These are phyloP conservation scores for Machimus rusticus DNA, from an alignment of 2,888 invertebrate genomes.

Conservation along the genomic window DNA sequence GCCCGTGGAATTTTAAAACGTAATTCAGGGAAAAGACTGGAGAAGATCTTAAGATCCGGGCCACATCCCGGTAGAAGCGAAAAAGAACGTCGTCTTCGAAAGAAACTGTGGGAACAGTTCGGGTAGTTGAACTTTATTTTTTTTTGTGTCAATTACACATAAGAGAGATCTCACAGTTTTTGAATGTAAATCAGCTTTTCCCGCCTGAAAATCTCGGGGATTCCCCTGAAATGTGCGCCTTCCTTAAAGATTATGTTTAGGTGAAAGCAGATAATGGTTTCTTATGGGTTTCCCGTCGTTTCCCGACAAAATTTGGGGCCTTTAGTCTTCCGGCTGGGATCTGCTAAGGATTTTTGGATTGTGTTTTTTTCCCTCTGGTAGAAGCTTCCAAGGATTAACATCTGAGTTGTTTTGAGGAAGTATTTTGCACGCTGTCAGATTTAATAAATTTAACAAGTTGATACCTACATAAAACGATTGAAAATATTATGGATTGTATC, in stretches of 20 bases:
- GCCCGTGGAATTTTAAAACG: constrained; percentile 24
- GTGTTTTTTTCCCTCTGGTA: background rate
- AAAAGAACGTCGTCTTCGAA: background rate
- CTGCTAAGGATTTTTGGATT: background rate
- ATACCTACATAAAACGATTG: background rate
- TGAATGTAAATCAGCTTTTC: background rate
- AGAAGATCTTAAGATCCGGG: background rate
- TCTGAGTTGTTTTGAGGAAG: background rate
- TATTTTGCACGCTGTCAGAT: background rate
- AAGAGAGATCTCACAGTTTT: background rate
- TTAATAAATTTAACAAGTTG: background rate
- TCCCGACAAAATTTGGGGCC: background rate
- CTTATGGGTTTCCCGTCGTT: background rate
- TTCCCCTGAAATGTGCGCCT: background rate
- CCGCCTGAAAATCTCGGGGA: background rate
- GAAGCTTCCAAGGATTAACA: background rate
- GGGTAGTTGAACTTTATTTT: background rate
- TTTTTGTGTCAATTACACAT: background rate
- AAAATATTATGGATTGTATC: background rate
- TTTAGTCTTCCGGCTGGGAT: background rate
- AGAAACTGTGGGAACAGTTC: background rate
- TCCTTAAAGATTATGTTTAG: background rate
- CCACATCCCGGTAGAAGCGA: background rate
- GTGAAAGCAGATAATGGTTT: background rate
- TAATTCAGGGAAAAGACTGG: constrained; percentile 7